Base-by-base conservation (phyloP, 2,888 invertebrate genomes). In the Caenorhabditis panamensis region DNA sequence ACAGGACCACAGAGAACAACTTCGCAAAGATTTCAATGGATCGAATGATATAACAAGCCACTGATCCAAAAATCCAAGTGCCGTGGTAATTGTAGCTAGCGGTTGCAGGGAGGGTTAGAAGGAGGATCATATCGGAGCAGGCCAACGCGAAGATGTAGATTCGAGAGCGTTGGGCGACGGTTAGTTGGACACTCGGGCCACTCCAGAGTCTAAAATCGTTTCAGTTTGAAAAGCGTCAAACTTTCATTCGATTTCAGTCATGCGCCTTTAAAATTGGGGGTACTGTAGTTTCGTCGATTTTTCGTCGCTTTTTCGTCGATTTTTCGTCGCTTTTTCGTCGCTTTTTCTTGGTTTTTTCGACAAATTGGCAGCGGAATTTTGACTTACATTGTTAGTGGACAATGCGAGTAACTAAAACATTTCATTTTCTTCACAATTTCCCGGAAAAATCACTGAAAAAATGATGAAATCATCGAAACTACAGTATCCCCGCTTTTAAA, bases 91-190 rank as follows among this genome's bases (percentile, higher is more conserved):
- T 83, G 72, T 88, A 86, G 44, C 83, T 79, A 28, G 87, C 73
- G 1, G 87, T 78, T 22, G 85, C 79, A 22, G 88, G 88, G 5
- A 88, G 80, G 11, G 88, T 88, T 16, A 88, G 59, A n/a, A 88
- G 82, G 8, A 88, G 84, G 9, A 86, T 54, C 64, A 88, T 66
- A 67, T 88, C 88, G 11, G 88, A 82, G 31, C 85, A 79, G 8
- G 88, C 88, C 6, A 88, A 71, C 2, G 87, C 81, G 59, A 86
- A 87, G 41, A 88, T 88, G 82, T 86, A 88, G 61, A 86, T 82
- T 9, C 88, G 82, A 9, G 86, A 86, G 18, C 88, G 61, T 72
- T 88, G 87, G 6, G 88, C 77, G 13, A 80, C 80, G 41, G 80
- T 83, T n/a, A 83, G 47, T 53, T 83, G 80, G 20, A 69, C 75